Base-by-base conservation (phyloP, 1,140 invertebrate genomes). In the Zaprionus kolodkinae region DNA sequence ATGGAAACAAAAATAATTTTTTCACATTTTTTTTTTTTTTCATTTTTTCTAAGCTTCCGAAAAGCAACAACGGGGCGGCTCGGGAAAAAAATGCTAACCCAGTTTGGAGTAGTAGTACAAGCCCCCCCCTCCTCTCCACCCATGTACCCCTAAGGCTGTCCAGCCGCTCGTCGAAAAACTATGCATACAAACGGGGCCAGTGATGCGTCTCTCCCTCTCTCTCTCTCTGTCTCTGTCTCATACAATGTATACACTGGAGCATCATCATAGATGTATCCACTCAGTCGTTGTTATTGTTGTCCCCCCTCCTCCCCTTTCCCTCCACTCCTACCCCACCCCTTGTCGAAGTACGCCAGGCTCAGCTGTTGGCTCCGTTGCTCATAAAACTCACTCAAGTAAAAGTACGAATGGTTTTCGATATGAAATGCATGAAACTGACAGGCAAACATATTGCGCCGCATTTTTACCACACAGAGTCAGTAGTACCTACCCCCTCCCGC, bases 351-450 rank as follows among this genome's bases (percentile, higher is more conserved):
- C 2, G 21, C 33, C 21, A 21, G 45, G 40, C 56, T 38, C 67
- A 56, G 68, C 64, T 69, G 70, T 68, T 78, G 79, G 79, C 68
- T 77, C 67, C 67, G 83, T 83, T 87, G 84, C 81, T 89, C 84
- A 88, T 88, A 88, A 88, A 88, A 88, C 84, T 88, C 84, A 88
- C 85, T 88, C 84, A 89, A 88, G 84, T 88, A 88, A 88, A 88
- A 89, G 85, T 89, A 89, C 85, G 84, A 89, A 88, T 89, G 84
- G 81, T 88, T 88, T 88, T 88, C 84, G 85, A 88, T 88, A 88
- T 88, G 85, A 88, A 89, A 88, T 88, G 84, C 85, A 88, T 88
- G 84, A 85, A 88, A 89, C 84, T 88, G 85, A 88, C 84, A 88
- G 84, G 78, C 84, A 78, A 88, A 88, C 85, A 88, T 88, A 88